These are phyloP conservation scores for Dasysyrphus tricinctus DNA, from an alignment of 2,888 invertebrate species.

Conservation along the genomic window DNA sequence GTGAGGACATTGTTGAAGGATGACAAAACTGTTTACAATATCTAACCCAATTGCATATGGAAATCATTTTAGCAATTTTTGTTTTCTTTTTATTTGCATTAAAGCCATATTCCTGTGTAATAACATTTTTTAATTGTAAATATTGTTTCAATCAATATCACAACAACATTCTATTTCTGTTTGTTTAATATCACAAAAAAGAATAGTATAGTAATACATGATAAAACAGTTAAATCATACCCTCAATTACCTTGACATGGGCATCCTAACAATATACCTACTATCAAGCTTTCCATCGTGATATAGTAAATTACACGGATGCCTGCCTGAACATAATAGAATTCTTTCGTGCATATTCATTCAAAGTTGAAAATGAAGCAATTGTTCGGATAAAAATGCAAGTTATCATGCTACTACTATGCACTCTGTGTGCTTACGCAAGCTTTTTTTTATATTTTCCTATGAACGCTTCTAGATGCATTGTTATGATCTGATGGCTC, in stretches of 20 bases:
- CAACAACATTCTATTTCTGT: background rate
- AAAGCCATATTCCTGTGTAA: too few species aligned
- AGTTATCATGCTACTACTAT: constrained; percentile 1
- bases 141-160: too few species aligned
- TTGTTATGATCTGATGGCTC: constrained; percentile 4
- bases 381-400: constrained; percentile 36
- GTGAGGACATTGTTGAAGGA: too few species aligned
- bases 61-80: too few species aligned
- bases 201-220: background rate
- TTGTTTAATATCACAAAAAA: background rate
- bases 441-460: background rate
- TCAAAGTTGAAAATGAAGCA: constrained; percentile 27
- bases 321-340: constrained; percentile 20
- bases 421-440: background rate
- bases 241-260: constrained; percentile 21
- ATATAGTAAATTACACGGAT: constrained; percentile 25
- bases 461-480: constrained; percentile 1
- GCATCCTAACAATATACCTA: constrained; percentile 10
- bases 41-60: too few species aligned
- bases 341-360: constrained; percentile 25
- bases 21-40: too few species aligned
- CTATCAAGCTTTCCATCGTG: constrained; percentile 8
- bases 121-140: too few species aligned
- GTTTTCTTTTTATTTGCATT: too few species aligned
- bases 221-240: constrained; percentile 12